phyloP scores from a whole-genome alignment of 2,888 invertebrate species.

The Melinaea menophilus region DNA sequence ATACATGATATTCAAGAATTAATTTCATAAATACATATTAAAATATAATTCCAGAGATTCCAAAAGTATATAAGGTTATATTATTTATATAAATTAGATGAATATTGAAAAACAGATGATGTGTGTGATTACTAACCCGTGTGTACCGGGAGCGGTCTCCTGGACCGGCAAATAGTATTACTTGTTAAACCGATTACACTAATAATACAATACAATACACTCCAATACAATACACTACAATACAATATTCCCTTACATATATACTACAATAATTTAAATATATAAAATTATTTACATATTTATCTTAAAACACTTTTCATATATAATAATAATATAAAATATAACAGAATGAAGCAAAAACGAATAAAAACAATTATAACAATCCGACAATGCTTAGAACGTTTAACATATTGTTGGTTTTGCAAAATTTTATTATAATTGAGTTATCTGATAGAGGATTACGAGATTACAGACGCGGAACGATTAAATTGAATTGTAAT shows the following conservation, averaged over 20 bases:
- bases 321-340: not conserved
- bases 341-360: slow-evolving; percentile 12
- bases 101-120: slow-evolving; percentile 29
- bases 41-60: not conserved
- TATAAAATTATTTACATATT: no score
- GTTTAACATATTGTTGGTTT: slow-evolving; percentile 56
- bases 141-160: slow-evolving; percentile 36
- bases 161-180: slow-evolving; percentile 59
- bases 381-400: slow-evolving; percentile 61
- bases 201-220: slow-evolving; percentile 39
- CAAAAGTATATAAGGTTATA: slow-evolving; percentile 11
- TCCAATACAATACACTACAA: no score
- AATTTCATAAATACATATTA: no score
- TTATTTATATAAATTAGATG: slow-evolving; percentile 11
- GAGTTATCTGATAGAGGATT: slow-evolving; percentile 69
- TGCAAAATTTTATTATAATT: slow-evolving; percentile 72
- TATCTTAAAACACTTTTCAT: no score
- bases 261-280: no score
- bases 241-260: no score
- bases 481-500: slow-evolving; percentile 76
- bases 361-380: slow-evolving; percentile 18
- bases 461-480: slow-evolving; percentile 52
- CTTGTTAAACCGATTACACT: slow-evolving; percentile 58
- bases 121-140: slow-evolving; percentile 38
- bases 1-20: no score